phyloP scores from a whole-genome alignment of 2,888 invertebrate species.

The Dynastes maya region DNA sequence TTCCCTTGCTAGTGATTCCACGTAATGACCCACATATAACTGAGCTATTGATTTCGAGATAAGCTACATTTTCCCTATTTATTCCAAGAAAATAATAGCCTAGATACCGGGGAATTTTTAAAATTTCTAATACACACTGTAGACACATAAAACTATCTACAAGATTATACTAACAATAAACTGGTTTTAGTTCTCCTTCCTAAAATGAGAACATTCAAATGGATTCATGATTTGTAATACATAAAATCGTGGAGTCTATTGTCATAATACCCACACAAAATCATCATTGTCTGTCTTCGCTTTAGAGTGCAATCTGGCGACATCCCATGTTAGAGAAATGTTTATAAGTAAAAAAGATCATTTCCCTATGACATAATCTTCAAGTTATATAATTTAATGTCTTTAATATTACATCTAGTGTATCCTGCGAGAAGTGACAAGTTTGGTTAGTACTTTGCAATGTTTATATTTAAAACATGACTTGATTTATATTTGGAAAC shows the following conservation, averaged over 20 bases:
- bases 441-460: slow-evolving; percentile 30
- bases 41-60: too few species aligned
- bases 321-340: background rate
- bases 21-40: too few species aligned
- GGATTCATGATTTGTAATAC: background rate
- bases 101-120: background rate
- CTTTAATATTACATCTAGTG: too few species aligned
- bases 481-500: slow-evolving; percentile 35
- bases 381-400: too few species aligned
- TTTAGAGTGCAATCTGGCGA: background rate
- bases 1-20: too few species aligned
- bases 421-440: background rate
- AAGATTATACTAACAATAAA: too few species aligned
- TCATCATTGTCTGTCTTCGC: background rate
- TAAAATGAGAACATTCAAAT: background rate
- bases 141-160: too few species aligned
- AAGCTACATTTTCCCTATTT: too few species aligned
- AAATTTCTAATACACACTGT: background rate
- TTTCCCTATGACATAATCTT: too few species aligned
- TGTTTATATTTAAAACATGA: slow-evolving; percentile 44
- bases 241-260: background rate
- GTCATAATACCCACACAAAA: background rate
- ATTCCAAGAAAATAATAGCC: too few species aligned
- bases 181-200: background rate
- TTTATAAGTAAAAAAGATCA: background rate